These are phyloP conservation scores for Dioctria linearis DNA, from an alignment of 2,888 invertebrate genomes.

Conservation along the genomic window DNA sequence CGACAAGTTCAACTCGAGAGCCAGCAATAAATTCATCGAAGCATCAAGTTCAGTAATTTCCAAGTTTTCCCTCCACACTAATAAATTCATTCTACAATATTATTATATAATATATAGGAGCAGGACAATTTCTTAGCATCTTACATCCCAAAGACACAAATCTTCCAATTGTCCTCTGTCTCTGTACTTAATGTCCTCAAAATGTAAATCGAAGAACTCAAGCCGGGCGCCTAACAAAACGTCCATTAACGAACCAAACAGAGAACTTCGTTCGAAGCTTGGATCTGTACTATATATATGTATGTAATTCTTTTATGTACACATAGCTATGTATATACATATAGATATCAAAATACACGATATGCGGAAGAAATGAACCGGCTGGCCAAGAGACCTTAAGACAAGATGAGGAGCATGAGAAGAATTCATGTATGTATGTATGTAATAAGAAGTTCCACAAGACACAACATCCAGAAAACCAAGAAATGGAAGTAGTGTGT, in stretches of 20 bases:
- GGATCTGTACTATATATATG: no score
- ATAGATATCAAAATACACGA: neutral
- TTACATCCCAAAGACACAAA: conserved; percentile 42
- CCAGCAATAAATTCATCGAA: conserved; percentile 45
- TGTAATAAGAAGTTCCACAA: conserved; percentile 23
- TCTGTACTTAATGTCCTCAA: conserved; percentile 57
- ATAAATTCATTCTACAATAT: neutral
- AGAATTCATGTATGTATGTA: neutral
- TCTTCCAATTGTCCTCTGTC: conserved; percentile 50
- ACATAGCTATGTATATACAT: no score
- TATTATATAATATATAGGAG: no score
- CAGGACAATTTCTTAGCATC: conserved; percentile 24
- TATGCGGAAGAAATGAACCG: conserved; percentile 24
- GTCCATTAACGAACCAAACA: conserved; percentile 39
- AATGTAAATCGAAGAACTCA: conserved; percentile 55
- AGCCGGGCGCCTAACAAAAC: conserved; percentile 29
- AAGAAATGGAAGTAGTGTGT: neutral
- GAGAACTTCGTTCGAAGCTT: neutral
- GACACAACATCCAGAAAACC: conserved; percentile 26
- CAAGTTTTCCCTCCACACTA: conserved; percentile 1
- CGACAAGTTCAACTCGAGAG: neutral
- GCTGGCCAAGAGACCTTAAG: neutral
- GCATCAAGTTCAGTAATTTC: conserved; percentile 46
- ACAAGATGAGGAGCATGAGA: neutral
- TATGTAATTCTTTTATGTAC: no score